Base-by-base conservation (phyloP, 2,113 vertebrate species). In the Syngnathus floridae region DNA sequence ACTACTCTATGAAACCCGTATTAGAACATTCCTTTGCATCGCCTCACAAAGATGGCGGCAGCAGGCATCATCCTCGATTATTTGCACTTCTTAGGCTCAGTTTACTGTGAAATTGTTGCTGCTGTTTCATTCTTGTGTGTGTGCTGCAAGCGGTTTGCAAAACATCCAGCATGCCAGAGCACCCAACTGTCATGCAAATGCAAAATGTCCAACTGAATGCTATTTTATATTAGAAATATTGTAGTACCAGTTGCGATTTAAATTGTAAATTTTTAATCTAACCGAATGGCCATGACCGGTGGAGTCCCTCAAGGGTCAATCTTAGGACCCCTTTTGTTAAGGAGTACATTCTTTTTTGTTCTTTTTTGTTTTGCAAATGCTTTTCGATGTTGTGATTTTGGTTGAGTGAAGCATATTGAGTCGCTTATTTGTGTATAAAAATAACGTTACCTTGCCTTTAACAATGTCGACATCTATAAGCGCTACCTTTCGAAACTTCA, bases 1-100 rank as follows among this genome's bases (percentile, higher is more conserved):
- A 56, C 74, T 71, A 73, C 75, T 78, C 77, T 76, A 85, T 78
- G 88, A 86, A 88, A 86, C 86, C 79, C 86, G 79, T 82, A 88
- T 88, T 81, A 84, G 75, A 78, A 67, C 77, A 82, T 82, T 80
- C 74, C 73, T 82, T 71, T 64, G 67, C 79, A 87, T 84, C 74
- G 72, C 83, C 74, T 69, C 61, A 69, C 75, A 81, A 65, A 74
- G 66, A 82, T 76, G 70, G 66, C 22, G 26, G 70, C 56, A 46
- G 64, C 60, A 70, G 52, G 64, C 35, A 40, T 64, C 35, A 69
- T 65, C 62, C 60, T 77, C 62, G 79, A 48, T 68, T 75, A 5
- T 46, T 62, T 66, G 56, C 31, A 69, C 48, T 43, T 26, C 21
- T 71, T 70, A 22, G 26, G 36, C 21, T 41, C 26, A 56, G 21